Percentiles rank a stretch among this genome's conserved stretches.
These are phyloP conservation scores for Drosophila setifemur DNA, from an alignment of 1,140 invertebrate genomes.

Conservation along the genomic window DNA sequence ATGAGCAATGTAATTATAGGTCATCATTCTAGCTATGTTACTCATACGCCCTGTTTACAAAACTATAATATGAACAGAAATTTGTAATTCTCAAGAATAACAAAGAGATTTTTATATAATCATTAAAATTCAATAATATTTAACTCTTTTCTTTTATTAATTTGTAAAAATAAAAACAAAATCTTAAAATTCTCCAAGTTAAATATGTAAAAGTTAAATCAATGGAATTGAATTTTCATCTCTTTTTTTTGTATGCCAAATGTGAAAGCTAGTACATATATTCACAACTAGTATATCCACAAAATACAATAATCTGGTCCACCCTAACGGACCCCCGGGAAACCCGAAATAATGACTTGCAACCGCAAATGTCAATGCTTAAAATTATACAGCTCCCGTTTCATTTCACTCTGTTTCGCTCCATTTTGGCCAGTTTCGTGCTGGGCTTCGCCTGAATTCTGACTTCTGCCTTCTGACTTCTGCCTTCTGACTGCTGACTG, in stretches of 20 bases:
- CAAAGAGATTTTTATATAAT: too few species aligned
- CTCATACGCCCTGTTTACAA: too few species aligned
- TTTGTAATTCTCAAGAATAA: too few species aligned
- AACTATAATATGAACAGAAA: too few species aligned
- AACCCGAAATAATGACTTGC: constrained; percentile 72
- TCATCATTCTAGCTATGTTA: not conserved
- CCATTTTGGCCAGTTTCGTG: constrained; percentile 29
- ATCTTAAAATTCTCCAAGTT: too few species aligned
- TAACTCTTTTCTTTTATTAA: too few species aligned
- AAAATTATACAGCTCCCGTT: constrained; percentile 73
- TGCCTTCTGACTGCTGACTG: constrained; percentile 1
- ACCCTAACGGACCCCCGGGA: constrained; percentile 28
- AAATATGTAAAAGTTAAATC: too few species aligned
- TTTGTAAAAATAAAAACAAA: too few species aligned
- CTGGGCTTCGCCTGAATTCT: not conserved
- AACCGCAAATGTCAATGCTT: constrained; percentile 80
- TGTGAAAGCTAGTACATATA: not conserved
- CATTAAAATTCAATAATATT: too few species aligned
- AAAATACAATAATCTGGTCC: not conserved
- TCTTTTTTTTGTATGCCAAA: not conserved
- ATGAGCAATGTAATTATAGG: too few species aligned
- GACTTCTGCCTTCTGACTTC: constrained; percentile 4
- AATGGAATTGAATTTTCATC: too few species aligned
- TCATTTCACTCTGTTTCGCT: constrained; percentile 41
- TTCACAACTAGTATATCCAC: not conserved